A percentile compares a stretch with the other conserved stretches of the same genome.
phyloP scores from a whole-genome alignment of 1,140 invertebrate genomes.

The Aphelinus atriplicis region DNA sequence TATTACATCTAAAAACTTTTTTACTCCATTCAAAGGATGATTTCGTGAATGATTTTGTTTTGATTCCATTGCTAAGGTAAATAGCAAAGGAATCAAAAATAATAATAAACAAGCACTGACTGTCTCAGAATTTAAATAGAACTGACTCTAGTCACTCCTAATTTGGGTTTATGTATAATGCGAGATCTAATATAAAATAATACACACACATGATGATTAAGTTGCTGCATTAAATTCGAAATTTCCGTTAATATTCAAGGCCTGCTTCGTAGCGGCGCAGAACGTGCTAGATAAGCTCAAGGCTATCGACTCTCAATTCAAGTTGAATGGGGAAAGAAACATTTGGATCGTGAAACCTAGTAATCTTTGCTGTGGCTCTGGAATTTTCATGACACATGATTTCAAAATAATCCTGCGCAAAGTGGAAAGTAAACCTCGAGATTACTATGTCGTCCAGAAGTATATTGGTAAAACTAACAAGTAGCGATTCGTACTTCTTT shows the following conservation, averaged over 20 bases:
- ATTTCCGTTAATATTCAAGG: not conserved
- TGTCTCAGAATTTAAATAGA: too few species aligned
- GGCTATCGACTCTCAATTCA: conserved; percentile 72
- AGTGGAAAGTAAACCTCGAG: conserved; percentile 69
- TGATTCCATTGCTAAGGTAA: too few species aligned
- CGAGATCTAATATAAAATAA: too few species aligned
- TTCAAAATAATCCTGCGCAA: conserved; percentile 76
- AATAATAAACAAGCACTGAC: too few species aligned
- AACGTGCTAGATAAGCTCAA: conserved; percentile 69
- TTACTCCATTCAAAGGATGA: too few species aligned
- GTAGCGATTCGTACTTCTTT: not conserved
- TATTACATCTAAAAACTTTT: too few species aligned
- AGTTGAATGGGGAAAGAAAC: conserved; percentile 83
- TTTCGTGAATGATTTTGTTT: too few species aligned
- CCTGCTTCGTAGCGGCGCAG: conserved; percentile 51
- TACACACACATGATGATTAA: too few species aligned
- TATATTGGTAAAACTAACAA: conserved; percentile 79
- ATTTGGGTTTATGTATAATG: too few species aligned
- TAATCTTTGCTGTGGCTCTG: conserved; percentile 84
- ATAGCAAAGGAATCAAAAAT: too few species aligned
- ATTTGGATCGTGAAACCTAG: conserved; percentile 95
- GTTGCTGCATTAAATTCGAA: too few species aligned
- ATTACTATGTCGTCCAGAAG: conserved; percentile 89
- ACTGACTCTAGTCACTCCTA: too few species aligned
- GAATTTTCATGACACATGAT: conserved; percentile 78